Evolutionary conservation across 2,888 invertebrate species (phyloP).

Genomic region (Alloplasta piceator): DNA sequence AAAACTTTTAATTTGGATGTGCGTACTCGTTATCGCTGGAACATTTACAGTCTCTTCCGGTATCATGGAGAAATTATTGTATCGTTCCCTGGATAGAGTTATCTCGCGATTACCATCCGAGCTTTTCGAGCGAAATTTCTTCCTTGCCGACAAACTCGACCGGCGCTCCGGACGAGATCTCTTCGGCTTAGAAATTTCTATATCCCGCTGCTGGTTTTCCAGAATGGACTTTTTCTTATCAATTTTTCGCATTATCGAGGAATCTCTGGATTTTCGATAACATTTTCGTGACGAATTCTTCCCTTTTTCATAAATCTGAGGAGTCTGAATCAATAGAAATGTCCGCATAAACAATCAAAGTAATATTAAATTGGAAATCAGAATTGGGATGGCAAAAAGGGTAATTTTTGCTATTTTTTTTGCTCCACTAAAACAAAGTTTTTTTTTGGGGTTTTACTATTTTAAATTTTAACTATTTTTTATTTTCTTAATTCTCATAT

Average conservation of each 20-base stretch:
- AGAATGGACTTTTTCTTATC: conserved; percentile 6
- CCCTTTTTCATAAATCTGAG: conserved; percentile 12
- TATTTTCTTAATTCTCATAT: no score
- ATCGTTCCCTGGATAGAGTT: conserved; percentile 17
- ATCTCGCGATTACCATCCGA: no score
- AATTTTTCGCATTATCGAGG: background rate
- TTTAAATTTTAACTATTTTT: no score
- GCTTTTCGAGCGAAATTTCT: conserved; percentile 22
- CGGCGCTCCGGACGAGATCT: background rate
- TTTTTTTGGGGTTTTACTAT: no score
- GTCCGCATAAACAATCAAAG: no score
- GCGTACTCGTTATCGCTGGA: conserved; percentile 37
- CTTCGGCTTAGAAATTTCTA: conserved; percentile 19
- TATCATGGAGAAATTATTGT: conserved; percentile 11
- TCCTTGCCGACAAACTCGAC: conserved; percentile 12
- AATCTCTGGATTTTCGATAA: conserved; percentile 18
- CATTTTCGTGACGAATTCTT: background rate
- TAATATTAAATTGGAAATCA: no score
- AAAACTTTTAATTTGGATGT: no score
- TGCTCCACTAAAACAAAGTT: no score
- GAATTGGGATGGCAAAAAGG: no score
- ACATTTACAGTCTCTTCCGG: conserved; percentile 14
- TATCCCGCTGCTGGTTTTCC: conserved; percentile 7
- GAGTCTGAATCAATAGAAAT: no score
- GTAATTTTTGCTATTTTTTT: no score